Percentiles rank a stretch among this genome's conserved stretches.
phyloP scores from a whole-genome alignment of 2,797 vertebrate genomes.

The Euthynnus affinis region DNA sequence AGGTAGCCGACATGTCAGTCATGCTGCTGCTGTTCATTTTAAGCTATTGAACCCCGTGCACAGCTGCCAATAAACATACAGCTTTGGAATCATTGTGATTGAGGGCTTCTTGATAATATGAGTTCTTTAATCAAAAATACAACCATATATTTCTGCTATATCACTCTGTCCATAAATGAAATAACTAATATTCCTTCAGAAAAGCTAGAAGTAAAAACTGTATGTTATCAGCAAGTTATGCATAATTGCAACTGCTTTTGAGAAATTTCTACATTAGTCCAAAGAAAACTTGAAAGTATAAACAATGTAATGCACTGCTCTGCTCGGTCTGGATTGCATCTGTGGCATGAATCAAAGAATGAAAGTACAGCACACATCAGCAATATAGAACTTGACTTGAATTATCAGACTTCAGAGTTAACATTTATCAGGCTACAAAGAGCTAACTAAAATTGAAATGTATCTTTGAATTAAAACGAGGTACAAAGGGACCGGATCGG shows the following conservation, averaged over 20 bases:
- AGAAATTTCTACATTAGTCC: constrained; percentile 26
- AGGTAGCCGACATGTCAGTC: constrained; percentile 46
- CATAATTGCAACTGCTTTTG: background rate
- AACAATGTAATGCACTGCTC: constrained; percentile 18
- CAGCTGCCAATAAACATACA: constrained; percentile 19
- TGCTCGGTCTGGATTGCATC: constrained; percentile 44
- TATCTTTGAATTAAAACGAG: constrained; percentile 58
- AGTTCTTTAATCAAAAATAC: constrained; percentile 21
- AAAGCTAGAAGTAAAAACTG: too few relatives aligned
- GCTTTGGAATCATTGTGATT: constrained; percentile 26
- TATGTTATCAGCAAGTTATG: background rate
- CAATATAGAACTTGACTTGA: constrained; percentile 40
- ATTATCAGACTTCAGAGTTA: constrained; percentile 64
- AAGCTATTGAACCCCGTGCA: constrained; percentile 27
- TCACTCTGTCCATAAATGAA: constrained; percentile 5
- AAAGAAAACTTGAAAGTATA: constrained; percentile 45
- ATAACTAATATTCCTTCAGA: constrained; percentile 1
- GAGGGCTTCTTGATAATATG: constrained; percentile 16
- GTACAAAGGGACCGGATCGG: constrained; percentile 52
- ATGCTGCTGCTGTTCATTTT: constrained; percentile 44
- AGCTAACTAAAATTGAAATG: constrained; percentile 57
- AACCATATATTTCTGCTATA: background rate
- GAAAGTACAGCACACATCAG: constrained; percentile 42
- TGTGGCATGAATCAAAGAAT: constrained; percentile 53
- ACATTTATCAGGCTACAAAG: constrained; percentile 64